Evolutionary conservation across 2,888 invertebrate species (phyloP).

Genomic region (Heliconius aoede): DNA sequence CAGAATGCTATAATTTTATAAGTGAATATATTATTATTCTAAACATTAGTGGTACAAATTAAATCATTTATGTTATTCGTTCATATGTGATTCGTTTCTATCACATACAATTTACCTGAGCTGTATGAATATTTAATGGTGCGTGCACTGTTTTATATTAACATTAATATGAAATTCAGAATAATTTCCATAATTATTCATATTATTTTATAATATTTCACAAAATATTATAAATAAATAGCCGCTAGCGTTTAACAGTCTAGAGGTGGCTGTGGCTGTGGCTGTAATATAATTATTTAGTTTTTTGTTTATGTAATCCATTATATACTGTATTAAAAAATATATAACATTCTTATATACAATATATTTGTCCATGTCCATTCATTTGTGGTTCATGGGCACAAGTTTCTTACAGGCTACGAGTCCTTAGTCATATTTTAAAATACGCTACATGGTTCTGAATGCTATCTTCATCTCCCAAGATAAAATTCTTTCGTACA

Average conservation of each 20-base stretch:
- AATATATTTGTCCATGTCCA: no score
- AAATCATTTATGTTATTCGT: neutral
- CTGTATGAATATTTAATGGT: conserved; percentile 12
- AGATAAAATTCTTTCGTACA: no score
- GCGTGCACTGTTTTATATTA: neutral
- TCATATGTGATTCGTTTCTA: neutral
- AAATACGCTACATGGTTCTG: no score
- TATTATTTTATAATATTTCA: neutral
- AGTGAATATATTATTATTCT: neutral
- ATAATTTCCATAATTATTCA: conserved; percentile 2
- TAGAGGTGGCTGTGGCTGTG: no score
- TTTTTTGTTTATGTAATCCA: neutral
- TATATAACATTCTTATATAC: no score
- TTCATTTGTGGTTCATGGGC: no score
- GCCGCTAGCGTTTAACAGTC: no score
- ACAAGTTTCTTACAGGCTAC: no score
- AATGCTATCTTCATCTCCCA: no score
- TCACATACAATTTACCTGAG: conserved; percentile 10
- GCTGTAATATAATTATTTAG: neutral
- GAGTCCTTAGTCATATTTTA: no score
- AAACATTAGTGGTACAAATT: neutral
- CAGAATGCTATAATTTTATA: no score
- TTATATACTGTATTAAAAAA: no score
- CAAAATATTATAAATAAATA: neutral
- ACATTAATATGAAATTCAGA: neutral